A percentile compares a stretch with the other conserved stretches of the same genome.
Conservation (phyloP, 2,888 invertebrate species). For the Alcis repandata region DNA sequence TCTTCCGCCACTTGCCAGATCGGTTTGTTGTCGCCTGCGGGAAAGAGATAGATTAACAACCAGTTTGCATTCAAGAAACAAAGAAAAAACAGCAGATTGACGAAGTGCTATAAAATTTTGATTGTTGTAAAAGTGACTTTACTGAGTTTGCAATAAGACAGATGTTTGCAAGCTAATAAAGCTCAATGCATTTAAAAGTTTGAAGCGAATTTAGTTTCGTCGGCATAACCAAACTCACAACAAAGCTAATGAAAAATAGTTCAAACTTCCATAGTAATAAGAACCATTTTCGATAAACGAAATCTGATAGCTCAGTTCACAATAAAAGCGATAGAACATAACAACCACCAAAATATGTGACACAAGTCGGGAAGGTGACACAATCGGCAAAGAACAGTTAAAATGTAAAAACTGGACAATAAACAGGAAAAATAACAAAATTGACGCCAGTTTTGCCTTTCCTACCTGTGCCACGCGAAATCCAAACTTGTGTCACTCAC, state of each 20-base stretch:
- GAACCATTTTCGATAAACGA: neutral
- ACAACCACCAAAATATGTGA: conserved; percentile 65
- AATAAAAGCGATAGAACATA: conserved; percentile 46
- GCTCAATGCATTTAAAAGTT: neutral
- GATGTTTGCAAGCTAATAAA: neutral
- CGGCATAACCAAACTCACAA: neutral
- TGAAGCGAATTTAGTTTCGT: neutral
- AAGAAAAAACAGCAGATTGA: conserved; percentile 12
- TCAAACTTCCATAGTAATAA: neutral
- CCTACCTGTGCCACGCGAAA: conserved; percentile 86
- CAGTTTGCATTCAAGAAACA: neutral
- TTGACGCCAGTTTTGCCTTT: conserved; percentile 64
- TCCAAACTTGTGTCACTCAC: conserved; percentile 87
- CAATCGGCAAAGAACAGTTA: conserved; percentile 59
- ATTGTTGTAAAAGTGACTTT: neutral
- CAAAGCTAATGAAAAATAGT: neutral
- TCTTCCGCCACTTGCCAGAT: conserved; percentile 99
- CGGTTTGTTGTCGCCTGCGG: conserved; percentile 95
- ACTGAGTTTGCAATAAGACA: neutral
- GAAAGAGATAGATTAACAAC: conserved; percentile 11
- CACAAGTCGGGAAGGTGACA: conserved; percentile 87
- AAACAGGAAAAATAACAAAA: conserved; percentile 31
- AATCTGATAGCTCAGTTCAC: conserved; percentile 22
- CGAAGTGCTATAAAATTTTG: conserved; percentile 19
- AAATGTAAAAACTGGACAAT: conserved; percentile 44